Conservation (phyloP, 2,888 invertebrate genomes). For the Oasisia sp. region DNA sequence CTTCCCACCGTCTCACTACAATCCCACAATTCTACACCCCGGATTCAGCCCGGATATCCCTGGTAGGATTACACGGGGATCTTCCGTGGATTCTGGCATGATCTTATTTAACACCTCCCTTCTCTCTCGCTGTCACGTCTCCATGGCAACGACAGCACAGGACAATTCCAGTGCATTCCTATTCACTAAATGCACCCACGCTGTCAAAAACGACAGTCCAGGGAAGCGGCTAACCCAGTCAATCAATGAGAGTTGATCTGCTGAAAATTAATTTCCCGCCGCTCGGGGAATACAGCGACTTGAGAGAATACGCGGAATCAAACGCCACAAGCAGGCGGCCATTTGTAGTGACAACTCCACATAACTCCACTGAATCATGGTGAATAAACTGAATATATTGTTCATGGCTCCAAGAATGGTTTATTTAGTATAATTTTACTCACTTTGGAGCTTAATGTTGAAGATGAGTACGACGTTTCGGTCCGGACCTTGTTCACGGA, state of each 20-base stretch:
- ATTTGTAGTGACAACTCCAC: background rate
- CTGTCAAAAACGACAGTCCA: background rate
- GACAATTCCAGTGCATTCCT: background rate
- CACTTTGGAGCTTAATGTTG: no score
- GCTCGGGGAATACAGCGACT: background rate
- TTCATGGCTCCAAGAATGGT: no score
- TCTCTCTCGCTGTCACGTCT: background rate
- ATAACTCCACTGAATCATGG: background rate
- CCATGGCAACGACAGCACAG: background rate
- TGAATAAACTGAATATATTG: no score
- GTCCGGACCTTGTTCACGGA: no score
- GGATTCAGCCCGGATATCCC: no score
- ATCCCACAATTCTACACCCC: no score
- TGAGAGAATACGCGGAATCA: background rate
- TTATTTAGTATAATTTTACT: no score
- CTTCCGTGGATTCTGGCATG: no score
- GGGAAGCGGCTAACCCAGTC: background rate
- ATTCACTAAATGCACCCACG: constrained; percentile 17
- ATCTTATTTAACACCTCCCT: no score
- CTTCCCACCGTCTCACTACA: no score
- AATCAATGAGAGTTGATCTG: background rate
- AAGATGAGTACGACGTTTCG: no score
- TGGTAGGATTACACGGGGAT: no score
- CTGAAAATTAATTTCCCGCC: background rate
- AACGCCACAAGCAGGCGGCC: background rate